phyloP scores from a whole-genome alignment of 2,888 invertebrate genomes.

The Drosophila niveifrons region DNA sequence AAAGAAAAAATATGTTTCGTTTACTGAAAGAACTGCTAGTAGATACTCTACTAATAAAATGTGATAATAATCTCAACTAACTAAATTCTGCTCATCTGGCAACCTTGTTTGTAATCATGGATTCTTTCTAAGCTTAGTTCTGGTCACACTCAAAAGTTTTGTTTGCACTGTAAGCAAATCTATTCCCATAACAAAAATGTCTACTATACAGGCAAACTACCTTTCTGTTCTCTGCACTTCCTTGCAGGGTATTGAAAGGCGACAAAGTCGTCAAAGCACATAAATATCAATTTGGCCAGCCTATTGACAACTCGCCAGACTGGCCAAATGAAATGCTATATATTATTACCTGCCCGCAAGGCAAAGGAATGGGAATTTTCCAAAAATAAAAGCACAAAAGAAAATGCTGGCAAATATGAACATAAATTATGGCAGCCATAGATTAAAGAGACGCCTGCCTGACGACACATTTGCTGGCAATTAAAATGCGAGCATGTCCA shows the following conservation, averaged over 20 bases:
- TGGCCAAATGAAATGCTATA: conserved; percentile 44
- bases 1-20: background rate
- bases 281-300: conserved; percentile 59
- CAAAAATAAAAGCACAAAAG: conserved; percentile 10
- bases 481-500: conserved; percentile 46
- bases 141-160: too few species aligned
- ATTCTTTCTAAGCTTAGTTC: too few species aligned
- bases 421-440: conserved; percentile 37
- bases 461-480: conserved; percentile 49
- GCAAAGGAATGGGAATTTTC: background rate
- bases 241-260: conserved; percentile 22
- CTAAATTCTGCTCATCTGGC: too few species aligned
- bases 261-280: conserved; percentile 26
- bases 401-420: conserved; percentile 30
- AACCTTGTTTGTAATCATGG: too few species aligned
- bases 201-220: background rate
- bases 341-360: conserved; percentile 36
- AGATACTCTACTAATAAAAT: conserved; percentile 3
- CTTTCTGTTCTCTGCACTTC: background rate
- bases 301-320: conserved; percentile 46
- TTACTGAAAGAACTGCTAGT: background rate
- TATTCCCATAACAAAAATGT: background rate
- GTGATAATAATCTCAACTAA: too few species aligned
- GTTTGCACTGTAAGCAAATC: too few species aligned
- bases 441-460: conserved; percentile 31